phyloP scores from a whole-genome alignment of 2,113 vertebrate species.

The Fregetta grallaria region DNA sequence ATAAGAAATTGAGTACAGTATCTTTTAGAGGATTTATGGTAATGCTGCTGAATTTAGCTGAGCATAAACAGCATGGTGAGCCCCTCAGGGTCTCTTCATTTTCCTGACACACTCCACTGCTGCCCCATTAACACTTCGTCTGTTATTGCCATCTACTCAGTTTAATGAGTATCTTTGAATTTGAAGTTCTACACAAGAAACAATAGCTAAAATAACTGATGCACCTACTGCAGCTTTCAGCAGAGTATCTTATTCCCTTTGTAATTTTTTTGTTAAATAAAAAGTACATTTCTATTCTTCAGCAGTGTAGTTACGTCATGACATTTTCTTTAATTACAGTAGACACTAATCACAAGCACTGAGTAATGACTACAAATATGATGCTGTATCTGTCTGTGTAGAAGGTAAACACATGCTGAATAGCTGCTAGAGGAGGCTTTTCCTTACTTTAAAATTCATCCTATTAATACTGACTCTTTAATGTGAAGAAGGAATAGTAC shows the following conservation, averaged over 20 bases:
- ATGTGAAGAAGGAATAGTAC: background rate
- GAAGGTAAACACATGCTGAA: background rate
- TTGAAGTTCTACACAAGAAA: conserved; percentile 56
- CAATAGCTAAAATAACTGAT: conserved; percentile 48
- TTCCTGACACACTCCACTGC: conserved; percentile 78
- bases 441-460: background rate
- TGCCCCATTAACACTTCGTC: conserved; percentile 81
- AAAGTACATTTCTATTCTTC: background rate
- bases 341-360: background rate
- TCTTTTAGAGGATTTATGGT: conserved; percentile 73
- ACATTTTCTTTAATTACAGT: conserved; percentile 2
- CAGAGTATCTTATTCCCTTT: background rate
- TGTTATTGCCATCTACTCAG: conserved; percentile 75
- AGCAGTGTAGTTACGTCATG: background rate
- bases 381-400: background rate
- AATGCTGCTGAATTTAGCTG: conserved; percentile 57
- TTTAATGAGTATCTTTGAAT: conserved; percentile 82
- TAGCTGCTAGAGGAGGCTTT: background rate
- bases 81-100: conserved; percentile 79
- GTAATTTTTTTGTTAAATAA: background rate
- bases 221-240: conserved; percentile 20
- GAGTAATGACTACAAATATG: background rate
- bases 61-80: conserved; percentile 69
- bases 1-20: background rate
- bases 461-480: background rate